Conservation (phyloP, 2,113 vertebrate species). For the Megaceryle maxima region DNA sequence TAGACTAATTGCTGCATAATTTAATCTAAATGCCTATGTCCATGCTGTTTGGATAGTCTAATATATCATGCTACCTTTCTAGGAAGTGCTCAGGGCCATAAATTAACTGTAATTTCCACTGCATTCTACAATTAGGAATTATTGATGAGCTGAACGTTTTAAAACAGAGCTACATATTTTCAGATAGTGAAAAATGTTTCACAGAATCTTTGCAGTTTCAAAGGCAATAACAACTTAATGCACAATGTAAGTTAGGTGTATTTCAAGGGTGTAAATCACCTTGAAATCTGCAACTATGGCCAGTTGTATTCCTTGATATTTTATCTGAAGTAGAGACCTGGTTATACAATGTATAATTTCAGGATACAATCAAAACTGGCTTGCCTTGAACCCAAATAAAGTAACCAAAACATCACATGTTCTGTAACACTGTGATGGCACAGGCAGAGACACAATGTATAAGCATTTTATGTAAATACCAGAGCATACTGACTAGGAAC, state of each 20-base stretch:
- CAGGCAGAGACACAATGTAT: not conserved
- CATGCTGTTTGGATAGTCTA: not conserved
- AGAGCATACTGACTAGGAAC: not conserved
- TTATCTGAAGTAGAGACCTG: not conserved
- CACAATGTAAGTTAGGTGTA: not conserved
- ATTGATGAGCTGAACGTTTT: not conserved
- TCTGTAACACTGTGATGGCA: not conserved
- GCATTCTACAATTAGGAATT: not conserved
- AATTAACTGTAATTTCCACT: constrained; percentile 1
- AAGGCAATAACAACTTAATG: not conserved
- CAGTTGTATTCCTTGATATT: not conserved
- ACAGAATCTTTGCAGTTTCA: not conserved
- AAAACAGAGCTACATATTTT: not conserved
- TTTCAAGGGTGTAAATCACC: not conserved
- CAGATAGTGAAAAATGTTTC: not conserved
- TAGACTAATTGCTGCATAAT: constrained; percentile 5
- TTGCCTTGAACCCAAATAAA: not conserved
- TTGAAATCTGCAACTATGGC: not conserved
- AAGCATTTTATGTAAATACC: not conserved
- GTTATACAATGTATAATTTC: not conserved
- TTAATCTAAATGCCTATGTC: constrained; percentile 4
- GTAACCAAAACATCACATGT: not conserved
- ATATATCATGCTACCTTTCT: not conserved
- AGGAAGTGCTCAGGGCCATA: not conserved
- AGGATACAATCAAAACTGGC: not conserved